These are phyloP conservation scores for Holothuria leucospilota DNA, from an alignment of 53 echinoderm and acorn worm species.

Conservation along the genomic window DNA sequence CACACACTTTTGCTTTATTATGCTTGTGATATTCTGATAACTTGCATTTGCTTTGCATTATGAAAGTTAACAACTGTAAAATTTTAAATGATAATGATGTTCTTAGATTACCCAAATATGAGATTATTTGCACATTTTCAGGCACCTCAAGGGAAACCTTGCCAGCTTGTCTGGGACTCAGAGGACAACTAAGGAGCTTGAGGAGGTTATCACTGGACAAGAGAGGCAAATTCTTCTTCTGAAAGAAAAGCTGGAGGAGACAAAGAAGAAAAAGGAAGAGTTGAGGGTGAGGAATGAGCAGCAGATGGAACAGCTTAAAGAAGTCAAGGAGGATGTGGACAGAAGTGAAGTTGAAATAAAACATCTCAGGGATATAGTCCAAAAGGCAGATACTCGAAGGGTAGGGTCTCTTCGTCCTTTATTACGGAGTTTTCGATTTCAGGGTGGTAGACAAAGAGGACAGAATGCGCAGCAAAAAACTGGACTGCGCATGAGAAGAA, in stretches of 20 bases:
- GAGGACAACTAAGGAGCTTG: conserved; percentile 23
- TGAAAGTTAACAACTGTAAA: no score
- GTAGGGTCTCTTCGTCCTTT: no score
- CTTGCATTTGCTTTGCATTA: no score
- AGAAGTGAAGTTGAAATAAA: conserved; percentile 36
- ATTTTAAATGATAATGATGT: no score
- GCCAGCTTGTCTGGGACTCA: conserved; percentile 21
- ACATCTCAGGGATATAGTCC: neutral
- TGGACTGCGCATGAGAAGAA: no score
- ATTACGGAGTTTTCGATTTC: no score
- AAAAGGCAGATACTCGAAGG: no score
- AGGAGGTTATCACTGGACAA: conserved; percentile 37
- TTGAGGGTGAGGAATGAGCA: conserved; percentile 73
- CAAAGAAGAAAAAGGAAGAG: conserved; percentile 74
- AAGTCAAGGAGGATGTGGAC: conserved; percentile 85
- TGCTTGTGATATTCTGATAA: no score
- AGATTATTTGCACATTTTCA: neutral
- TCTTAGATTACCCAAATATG: no score
- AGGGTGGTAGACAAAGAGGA: no score
- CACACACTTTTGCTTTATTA: no score
- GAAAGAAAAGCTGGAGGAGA: conserved; percentile 61
- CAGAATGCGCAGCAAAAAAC: no score
- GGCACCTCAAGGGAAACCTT: conserved; percentile 31
- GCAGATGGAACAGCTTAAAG: conserved; percentile 74
- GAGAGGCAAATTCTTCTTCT: conserved; percentile 60